Evolutionary conservation across 2,113 vertebrate genomes (phyloP), one percentile per base, ranked within the genome.

Genomic region (Phylloscopus whistleri): DNA sequence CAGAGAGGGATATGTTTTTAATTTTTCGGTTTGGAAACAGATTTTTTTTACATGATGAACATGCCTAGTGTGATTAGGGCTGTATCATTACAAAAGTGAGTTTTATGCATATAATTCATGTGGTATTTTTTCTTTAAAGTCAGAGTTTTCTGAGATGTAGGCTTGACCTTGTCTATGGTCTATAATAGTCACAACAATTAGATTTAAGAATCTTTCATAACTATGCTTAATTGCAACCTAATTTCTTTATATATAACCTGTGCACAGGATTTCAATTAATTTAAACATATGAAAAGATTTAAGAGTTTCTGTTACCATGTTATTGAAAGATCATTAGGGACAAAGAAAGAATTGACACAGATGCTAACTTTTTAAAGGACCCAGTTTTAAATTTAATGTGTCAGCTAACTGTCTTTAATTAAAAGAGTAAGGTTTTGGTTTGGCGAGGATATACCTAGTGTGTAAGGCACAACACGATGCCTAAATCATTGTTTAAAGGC

Each of bases 171-270:
- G 76, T 90, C 90, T 94, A 60, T 92, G 16, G 7, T 92, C 90
- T 96, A 86, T 95, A 92, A 95, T 89, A 96, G 79, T 93, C 79
- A 72, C 66, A 89, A 95, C 86, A 60, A 94, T 72, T 94, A 84
- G 91, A 89, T 95, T 87, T 97, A 97, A 96, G 80, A 86, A 81
- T 91, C 66, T 68, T 93, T 94, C 92, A 95, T 93, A 94, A 96
- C 82, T 93, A 93, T 92, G 76, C 76, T 94, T 97, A 94, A 96
- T 96, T 97, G 88, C 88, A 96, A 93, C 94, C 93, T 84, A 96
- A 90, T 97, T 96, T 96, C 90, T 92, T 96, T 93, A 95, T 90
- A 92, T 93, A 95, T 95, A 95, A 96, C 68, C 76, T 87, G 68
- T 90, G 82, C 88, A 90, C 88, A 92, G 72, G 78, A 64, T 88